Base-by-base conservation (phyloP, 1,140 invertebrate genomes). In the Drosophila persimilis region DNA sequence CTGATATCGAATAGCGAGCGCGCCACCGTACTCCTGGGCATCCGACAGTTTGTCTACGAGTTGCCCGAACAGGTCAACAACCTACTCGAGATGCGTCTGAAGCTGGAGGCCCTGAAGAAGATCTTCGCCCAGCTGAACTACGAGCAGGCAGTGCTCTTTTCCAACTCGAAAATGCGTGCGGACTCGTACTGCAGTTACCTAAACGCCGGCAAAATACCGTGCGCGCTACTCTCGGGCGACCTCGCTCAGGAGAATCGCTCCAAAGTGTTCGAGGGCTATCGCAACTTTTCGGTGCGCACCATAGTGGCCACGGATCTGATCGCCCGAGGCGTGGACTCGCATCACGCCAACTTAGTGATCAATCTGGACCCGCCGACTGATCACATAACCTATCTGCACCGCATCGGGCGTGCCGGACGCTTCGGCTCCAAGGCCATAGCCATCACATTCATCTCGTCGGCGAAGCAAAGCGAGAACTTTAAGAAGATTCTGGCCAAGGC, bases 321-420 rank as follows among this genome's bases (percentile, higher is more conserved):
- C 54, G 94, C 96, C 22, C 93, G 96, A 73, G 95, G 98, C 13
- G 97, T 99, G 75, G 98, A 99, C 93, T 96, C 95, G 8, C 94
- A 96, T 55, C 96, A 98, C 93, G 95, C 99, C 6, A 96, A 99
- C 93, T 92, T 99, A 45, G 95, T 99, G 1, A 94, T 99, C 8
- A 99, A 99, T 92, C 93, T 99, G 80, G 98, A 99, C 91, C 90
- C 96, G 44, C 97, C 99, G 2, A 83, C 77, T 52, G 95, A 98
- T 89, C 93, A 94, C 77, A 95, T 96, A 57, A 98, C 97, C 2
- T 99, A 99, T 93, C 93, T 99, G 62, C 99, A 99, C 92, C 94
- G 98, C 90, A 98, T 99, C 88, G 98, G 98, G 6, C 94, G 98
- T 80, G 97, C 97, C 54, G 98, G 98, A 1, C 93, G 98, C 76